A percentile compares a stretch with the other conserved stretches of the same genome.
Evolutionary conservation across 2,797 vertebrate genomes (phyloP).

Genomic region (Tinamus major): DNA sequence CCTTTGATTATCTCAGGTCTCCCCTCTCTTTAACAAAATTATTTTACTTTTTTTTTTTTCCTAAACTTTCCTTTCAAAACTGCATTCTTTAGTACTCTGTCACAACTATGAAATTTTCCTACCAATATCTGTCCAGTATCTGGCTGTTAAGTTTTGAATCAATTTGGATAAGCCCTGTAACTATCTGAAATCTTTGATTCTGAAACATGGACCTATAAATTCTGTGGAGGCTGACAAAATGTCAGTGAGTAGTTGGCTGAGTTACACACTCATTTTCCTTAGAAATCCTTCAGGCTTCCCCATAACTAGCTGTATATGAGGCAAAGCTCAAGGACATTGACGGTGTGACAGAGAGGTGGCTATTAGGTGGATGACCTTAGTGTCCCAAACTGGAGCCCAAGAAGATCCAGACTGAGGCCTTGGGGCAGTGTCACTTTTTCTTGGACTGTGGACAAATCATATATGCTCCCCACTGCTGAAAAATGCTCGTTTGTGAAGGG

Average conservation of each 20-base stretch:
- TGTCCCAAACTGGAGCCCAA: neutral
- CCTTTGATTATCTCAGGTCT: neutral
- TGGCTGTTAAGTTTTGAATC: neutral
- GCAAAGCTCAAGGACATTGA: slow-evolving; percentile 16
- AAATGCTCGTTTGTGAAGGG: slow-evolving; percentile 20
- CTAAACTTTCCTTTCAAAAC: neutral
- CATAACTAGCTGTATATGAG: neutral
- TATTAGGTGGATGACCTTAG: neutral
- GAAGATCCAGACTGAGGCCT: neutral
- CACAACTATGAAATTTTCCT: neutral
- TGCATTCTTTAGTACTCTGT: neutral
- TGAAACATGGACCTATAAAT: neutral
- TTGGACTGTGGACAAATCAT: neutral
- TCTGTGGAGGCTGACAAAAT: neutral
- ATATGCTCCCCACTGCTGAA: neutral
- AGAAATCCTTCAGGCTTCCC: slow-evolving; percentile 12
- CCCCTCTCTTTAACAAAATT: neutral
- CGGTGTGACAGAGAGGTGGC: neutral
- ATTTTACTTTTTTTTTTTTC: neutral
- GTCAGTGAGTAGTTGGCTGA: neutral
- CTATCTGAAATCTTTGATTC: neutral
- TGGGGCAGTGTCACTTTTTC: neutral
- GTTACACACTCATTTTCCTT: neutral
- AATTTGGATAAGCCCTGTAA: neutral
- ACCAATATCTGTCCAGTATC: rapidly evolving